Evolutionary conservation across 1,140 invertebrate species (phyloP), one percentile per base, ranked within the genome.

Genomic region (Rhagoletis zephyria): DNA sequence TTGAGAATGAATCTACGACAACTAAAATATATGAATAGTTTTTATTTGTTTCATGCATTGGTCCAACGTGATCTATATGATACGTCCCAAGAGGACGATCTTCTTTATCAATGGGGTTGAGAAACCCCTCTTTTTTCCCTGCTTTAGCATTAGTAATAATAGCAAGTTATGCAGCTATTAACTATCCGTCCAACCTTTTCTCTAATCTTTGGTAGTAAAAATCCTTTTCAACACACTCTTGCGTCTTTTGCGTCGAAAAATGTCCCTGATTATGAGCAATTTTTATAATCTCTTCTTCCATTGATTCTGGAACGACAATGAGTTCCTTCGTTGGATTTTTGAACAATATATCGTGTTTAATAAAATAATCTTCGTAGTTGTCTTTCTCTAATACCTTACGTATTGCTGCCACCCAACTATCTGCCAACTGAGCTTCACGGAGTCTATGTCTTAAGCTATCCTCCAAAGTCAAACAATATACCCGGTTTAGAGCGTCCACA

Each of bases 1-100:
- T 92, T 0, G 89, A 90, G 42, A 89, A 92, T 0, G 56, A 90
- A 85, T 92, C 90, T 3, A 92, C 89, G 4, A 93, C 63, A 0
- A 89, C 90, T 3, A 93, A 63, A 40, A 92, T 90, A 63, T 92
- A 87, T 4, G 90, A 90, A 61, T 91, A 91, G 2, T 4, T 7
- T 60, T 86, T 89, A 5, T 51, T 56, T 16, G 88, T 86, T 4
- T 19, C 10, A 45, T 19, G 48, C 45, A 81, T 64, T 16, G 87
- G 61, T 85, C 93, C 93, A 3, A 89, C 60, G 63, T 88, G 88
- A 42, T 88, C 88, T 1, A 89, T 56, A 60, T 89, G 81, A 59
- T 85, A 81, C 14, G 74, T 81, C 6, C 45, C 42, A 12, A 81
- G 16, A 81, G 42, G 74, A 3, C 45, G 9, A 85, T 85, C 81